These are phyloP conservation scores for Thumatha senex DNA, from an alignment of 2,888 invertebrate species.

Conservation along the genomic window DNA sequence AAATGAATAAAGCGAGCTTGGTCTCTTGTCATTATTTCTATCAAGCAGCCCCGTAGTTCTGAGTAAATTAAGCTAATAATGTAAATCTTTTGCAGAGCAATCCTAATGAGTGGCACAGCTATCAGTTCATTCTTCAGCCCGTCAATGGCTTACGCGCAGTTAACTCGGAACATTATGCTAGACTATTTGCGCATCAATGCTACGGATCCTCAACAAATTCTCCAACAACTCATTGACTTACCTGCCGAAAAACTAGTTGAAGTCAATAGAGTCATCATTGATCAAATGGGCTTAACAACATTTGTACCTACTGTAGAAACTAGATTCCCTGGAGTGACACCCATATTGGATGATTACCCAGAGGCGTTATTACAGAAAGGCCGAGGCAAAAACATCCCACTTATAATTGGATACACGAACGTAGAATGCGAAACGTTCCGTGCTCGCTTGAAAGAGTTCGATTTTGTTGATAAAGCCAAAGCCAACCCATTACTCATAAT, in stretches of 20 bases:
- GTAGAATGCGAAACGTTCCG: slow-evolving; percentile 66
- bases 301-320: slow-evolving; percentile 69
- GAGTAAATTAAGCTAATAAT: not conserved
- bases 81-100: slow-evolving; percentile 53
- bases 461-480: slow-evolving; percentile 45
- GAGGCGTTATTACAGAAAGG: slow-evolving; percentile 54
- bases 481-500: slow-evolving; percentile 45
- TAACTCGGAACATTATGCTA: slow-evolving; percentile 49
- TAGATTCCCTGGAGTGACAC: slow-evolving; percentile 52
- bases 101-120: slow-evolving; percentile 66
- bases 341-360: slow-evolving; percentile 64
- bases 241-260: slow-evolving; percentile 56
- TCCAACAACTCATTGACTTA: slow-evolving; percentile 50
- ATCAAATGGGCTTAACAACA: slow-evolving; percentile 51
- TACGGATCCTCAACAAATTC: slow-evolving; percentile 53
- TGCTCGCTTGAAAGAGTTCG: slow-evolving; percentile 49
- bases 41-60: too few relatives aligned
- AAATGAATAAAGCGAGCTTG: too few relatives aligned
- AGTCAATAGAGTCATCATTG: slow-evolving; percentile 52
- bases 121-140: slow-evolving; percentile 54
- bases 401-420: slow-evolving; percentile 63
- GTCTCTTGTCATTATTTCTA: too few relatives aligned
- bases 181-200: slow-evolving; percentile 69
- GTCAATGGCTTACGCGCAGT: slow-evolving; percentile 55
- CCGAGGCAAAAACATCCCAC: slow-evolving; percentile 57